phyloP scores from a whole-genome alignment of 2,888 invertebrate genomes.

The Conistra vaccinii region DNA sequence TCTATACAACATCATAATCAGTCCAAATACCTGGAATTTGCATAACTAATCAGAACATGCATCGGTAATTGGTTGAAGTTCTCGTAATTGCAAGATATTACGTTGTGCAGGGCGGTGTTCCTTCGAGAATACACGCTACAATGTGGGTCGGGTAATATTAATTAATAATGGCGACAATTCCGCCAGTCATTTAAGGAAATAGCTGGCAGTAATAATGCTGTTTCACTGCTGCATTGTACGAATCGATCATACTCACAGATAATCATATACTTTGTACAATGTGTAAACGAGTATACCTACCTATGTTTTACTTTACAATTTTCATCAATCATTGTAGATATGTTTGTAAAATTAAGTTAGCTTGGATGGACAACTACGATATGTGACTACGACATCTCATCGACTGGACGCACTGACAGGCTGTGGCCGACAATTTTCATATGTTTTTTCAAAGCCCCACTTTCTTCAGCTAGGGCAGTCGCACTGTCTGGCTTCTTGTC shows the following conservation, averaged over 20 bases:
- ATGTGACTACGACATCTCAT: too few species aligned
- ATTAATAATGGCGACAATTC: slow-evolving; percentile 46
- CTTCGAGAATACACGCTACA: slow-evolving; percentile 24
- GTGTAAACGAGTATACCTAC: background rate
- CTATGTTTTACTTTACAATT: background rate
- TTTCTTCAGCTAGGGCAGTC: too few species aligned
- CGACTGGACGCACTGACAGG: too few species aligned
- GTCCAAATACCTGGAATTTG: slow-evolving; percentile 36
- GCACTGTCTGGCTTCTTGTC: too few species aligned
- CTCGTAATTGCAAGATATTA: slow-evolving; percentile 36
- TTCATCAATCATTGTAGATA: slow-evolving; percentile 1
- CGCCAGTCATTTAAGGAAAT: slow-evolving; percentile 50
- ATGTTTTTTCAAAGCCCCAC: too few species aligned
- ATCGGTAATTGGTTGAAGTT: slow-evolving; percentile 34
- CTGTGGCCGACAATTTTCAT: too few species aligned
- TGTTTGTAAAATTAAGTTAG: background rate
- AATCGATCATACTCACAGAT: slow-evolving; percentile 33
- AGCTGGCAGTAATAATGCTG: slow-evolving; percentile 21
- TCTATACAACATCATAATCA: slow-evolving; percentile 5
- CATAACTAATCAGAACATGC: slow-evolving; percentile 44
- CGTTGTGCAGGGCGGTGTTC: slow-evolving; percentile 23
- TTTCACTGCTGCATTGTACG: slow-evolving; percentile 21
- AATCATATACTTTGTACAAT: background rate
- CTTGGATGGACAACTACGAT: background rate
- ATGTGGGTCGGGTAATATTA: slow-evolving; percentile 43